Evolutionary conservation across 1,140 invertebrate genomes (phyloP).

Genomic region (Augochlora pura): DNA sequence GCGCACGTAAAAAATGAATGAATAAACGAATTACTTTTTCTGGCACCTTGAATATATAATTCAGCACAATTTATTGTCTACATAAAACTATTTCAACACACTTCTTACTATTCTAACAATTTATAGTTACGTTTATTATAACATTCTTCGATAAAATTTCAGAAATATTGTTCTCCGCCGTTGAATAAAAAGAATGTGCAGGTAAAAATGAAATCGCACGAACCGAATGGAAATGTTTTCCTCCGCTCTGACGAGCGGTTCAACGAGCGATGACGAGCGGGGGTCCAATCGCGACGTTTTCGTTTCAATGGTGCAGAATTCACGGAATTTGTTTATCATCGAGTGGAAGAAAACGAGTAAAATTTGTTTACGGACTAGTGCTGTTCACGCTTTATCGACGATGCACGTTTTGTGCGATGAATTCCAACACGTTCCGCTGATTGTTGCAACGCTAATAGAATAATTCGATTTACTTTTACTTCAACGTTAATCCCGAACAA

Average conservation of each 20-base stretch:
- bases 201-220: not conserved
- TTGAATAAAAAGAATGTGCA: not conserved
- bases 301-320: not conserved
- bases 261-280: not conserved
- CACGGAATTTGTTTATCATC: not conserved
- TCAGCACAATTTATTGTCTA: not conserved
- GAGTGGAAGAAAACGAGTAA: not conserved
- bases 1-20: not conserved
- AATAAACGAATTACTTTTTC: not conserved
- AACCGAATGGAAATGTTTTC: not conserved
- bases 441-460: conserved; percentile 40
- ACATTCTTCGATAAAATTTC: not conserved
- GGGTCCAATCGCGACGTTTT: not conserved
- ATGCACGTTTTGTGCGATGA: conserved; percentile 4
- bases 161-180: not conserved
- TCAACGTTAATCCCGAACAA: not conserved
- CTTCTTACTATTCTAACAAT: conserved; percentile 4
- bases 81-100: not conserved
- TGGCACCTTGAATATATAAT: conserved; percentile 4
- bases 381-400: not conserved
- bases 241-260: too few species aligned
- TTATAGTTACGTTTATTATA: not conserved
- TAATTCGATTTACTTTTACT: conserved; percentile 1
- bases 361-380: not conserved
- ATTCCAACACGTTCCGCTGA: conserved; percentile 23